Evolutionary conservation across 92 coral and sea anemone species (phyloP).

Genomic region (Paragorgia papillata): DNA sequence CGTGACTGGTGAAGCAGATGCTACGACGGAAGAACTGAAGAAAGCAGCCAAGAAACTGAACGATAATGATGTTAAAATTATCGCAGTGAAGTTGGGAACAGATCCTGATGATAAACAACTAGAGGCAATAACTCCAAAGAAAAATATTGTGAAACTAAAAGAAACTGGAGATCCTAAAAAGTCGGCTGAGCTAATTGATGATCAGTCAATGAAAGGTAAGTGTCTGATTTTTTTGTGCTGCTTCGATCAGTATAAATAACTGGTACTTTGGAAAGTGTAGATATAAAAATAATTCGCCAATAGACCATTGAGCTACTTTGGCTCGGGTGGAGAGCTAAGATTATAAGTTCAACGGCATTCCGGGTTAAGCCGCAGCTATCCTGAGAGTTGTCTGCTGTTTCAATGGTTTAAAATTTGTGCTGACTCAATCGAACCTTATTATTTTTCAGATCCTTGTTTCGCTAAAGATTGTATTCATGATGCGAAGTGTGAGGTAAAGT

Average conservation of each 20-base stretch:
- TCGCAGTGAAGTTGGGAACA: conserved; percentile 81
- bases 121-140: conserved; percentile 49
- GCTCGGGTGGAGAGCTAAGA: too few species aligned
- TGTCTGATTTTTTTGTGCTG: not conserved
- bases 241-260: too few species aligned
- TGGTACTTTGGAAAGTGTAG: too few species aligned
- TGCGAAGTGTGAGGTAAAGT: conserved; percentile 70
- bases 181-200: conserved; percentile 54
- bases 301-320: too few species aligned
- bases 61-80: conserved; percentile 54
- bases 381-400: too few species aligned
- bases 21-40: conserved; percentile 59
- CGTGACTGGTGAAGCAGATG: conserved; percentile 73
- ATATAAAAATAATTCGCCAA: too few species aligned
- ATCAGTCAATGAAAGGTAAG: conserved; percentile 20
- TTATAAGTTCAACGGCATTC: too few species aligned
- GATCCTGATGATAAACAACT: conserved; percentile 54
- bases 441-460: conserved; percentile 85
- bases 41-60: conserved; percentile 60
- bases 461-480: conserved; percentile 81
- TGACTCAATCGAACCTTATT: not conserved
- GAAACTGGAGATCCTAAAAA: conserved; percentile 65
- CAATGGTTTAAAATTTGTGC: not conserved
- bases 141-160: conserved; percentile 61
- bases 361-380: too few species aligned